Evolutionary conservation across 2,888 invertebrate species (phyloP).

Genomic region (Hirtodrosophila duncani): DNA sequence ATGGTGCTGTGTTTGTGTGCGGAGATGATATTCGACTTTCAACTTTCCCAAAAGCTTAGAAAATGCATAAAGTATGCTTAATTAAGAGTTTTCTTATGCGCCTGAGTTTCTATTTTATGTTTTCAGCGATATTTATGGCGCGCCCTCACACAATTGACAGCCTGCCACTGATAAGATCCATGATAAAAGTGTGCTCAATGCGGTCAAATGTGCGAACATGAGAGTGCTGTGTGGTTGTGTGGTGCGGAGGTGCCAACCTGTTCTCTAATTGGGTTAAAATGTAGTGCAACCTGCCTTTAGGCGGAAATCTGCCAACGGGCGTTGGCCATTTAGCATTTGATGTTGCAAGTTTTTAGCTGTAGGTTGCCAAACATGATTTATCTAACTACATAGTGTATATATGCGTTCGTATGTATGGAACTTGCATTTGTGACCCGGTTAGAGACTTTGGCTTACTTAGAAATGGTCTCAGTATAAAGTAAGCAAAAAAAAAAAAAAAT

Average conservation of each 20-base stretch:
- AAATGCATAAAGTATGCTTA: too few relatives aligned
- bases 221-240: slow-evolving; percentile 19
- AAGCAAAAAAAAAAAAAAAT: too few relatives aligned
- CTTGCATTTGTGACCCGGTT: too few relatives aligned
- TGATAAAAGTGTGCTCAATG: slow-evolving; percentile 45
- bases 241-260: slow-evolving; percentile 62
- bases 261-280: slow-evolving; percentile 74
- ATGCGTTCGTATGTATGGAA: slow-evolving; percentile 5
- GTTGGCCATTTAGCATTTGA: slow-evolving; percentile 56
- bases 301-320: slow-evolving; percentile 64
- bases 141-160: slow-evolving; percentile 38
- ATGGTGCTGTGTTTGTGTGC: slow-evolving; percentile 22
- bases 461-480: too few relatives aligned
- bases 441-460: too few relatives aligned
- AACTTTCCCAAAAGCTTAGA: slow-evolving; percentile 39
- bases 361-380: slow-evolving; percentile 54
- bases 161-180: slow-evolving; percentile 28
- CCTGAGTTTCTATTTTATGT: slow-evolving; percentile 53
- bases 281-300: slow-evolving; percentile 57
- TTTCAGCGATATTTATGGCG: too few relatives aligned
- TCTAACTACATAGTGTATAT: too few relatives aligned
- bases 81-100: too few relatives aligned
- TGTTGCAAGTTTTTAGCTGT: slow-evolving; percentile 33
- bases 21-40: slow-evolving; percentile 24
- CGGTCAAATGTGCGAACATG: slow-evolving; percentile 13